Base-by-base conservation (phyloP, 2,888 invertebrate genomes). In the Sarcophaga rosellei region DNA sequence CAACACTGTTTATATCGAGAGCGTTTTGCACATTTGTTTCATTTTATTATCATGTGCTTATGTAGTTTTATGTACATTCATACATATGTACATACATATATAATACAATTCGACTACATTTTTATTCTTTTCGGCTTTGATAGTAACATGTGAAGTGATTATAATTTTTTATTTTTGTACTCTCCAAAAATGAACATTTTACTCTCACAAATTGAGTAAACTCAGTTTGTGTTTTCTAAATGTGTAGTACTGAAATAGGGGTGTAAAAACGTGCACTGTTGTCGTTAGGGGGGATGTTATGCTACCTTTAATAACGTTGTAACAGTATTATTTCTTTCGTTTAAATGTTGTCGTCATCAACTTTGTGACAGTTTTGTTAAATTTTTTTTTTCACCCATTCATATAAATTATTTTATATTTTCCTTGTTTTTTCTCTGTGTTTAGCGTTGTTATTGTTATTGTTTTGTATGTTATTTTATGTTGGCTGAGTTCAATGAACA, bases 401-500 rank as follows among this genome's bases (percentile, higher is more conserved):
- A 53, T 17, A 17, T 4, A 53, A 53, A 15, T 63, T 21, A 4
- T 47, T 59, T 61, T 81, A 15, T 81, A 15, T 5, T 23, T 74
- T 45, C 17, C 17, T 47, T 62, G 35, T 63, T 78, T 5, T 20
- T 75, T 75, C 62, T 75, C 69, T 75, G 81, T 81, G 63, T 75
- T 69, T 68, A 23, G 47, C 73, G 62, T 74, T 75, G 74, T 44
- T 69, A 11, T 53, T 45, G 47, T 11, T 68, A n/a, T 21, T 45
- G 45, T 47, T 72, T 20, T 44, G 74, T 63, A 65, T 75, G 44
- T 65, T 45, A n/a, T 73, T 23, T 63, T 68, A 57, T 17, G 66
- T 85, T 81, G 73, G 47, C 73, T 73, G 85, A 81, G 85, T 81
- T 85, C 85, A 85, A 81, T 81, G 85, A 81, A 85, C 81, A 77